A percentile compares a stretch with the other conserved stretches of the same genome.
Evolutionary conservation across 1,140 invertebrate species (phyloP).

Genomic region (Neodiprion fabricii): DNA sequence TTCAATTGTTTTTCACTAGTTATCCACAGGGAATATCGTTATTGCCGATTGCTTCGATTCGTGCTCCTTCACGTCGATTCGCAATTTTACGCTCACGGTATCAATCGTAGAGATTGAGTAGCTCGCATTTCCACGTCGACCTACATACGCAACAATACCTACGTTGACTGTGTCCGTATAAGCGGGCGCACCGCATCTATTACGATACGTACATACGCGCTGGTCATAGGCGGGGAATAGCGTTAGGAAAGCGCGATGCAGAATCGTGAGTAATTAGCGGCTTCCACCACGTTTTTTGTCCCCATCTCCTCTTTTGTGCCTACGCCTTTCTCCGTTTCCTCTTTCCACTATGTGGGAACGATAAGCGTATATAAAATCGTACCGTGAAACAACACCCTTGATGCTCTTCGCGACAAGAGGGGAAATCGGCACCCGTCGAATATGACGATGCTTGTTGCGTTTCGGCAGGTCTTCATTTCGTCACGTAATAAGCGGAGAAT

Average conservation of each 20-base stretch:
- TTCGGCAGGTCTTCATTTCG: too few species aligned
- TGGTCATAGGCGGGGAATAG: neutral
- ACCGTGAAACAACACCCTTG: neutral
- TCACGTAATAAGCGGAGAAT: too few species aligned
- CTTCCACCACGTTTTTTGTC: neutral
- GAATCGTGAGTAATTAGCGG: neutral
- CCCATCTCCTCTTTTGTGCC: neutral
- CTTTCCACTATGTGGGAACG: neutral
- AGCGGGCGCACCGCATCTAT: too few species aligned
- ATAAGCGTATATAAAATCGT: neutral
- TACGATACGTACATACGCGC: neutral
- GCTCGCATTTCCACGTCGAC: neutral
- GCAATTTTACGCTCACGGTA: neutral
- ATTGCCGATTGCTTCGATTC: too few species aligned
- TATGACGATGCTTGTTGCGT: too few species aligned
- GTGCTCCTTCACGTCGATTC: too few species aligned
- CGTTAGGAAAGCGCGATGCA: neutral
- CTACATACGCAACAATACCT: neutral
- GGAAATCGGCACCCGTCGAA: too few species aligned
- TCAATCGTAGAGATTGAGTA: neutral
- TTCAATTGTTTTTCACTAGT: too few species aligned
- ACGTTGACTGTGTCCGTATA: neutral
- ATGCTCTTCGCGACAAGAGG: neutral
- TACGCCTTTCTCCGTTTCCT: neutral
- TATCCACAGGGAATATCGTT: too few species aligned